Evolutionary conservation across 1,140 invertebrate species (phyloP).

Genomic region (Zaprionus nigranus): DNA sequence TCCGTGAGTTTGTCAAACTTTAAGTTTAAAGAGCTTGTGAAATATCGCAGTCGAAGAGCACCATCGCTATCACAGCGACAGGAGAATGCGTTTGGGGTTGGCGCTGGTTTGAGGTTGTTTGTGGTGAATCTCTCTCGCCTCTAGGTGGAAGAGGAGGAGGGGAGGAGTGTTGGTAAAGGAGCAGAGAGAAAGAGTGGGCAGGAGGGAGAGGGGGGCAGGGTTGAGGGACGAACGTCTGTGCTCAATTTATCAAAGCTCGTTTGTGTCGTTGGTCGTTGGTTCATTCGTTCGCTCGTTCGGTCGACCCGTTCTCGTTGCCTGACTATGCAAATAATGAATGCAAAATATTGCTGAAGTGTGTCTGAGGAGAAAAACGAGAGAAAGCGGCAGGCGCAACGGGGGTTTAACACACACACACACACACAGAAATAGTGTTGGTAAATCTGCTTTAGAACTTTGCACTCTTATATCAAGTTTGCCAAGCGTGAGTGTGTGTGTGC

Average conservation of each 20-base stretch:
- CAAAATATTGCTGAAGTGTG: slow-evolving; percentile 77
- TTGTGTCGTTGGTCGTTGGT: slow-evolving; percentile 61
- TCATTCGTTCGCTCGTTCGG: slow-evolving; percentile 39
- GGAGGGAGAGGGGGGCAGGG: not conserved
- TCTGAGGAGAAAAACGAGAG: slow-evolving; percentile 32
- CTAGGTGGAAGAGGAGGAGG: no score
- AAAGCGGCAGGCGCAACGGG: not conserved
- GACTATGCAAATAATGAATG: slow-evolving; percentile 77
- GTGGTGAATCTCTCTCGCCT: slow-evolving; percentile 9
- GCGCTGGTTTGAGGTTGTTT: slow-evolving; percentile 28
- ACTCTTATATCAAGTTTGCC: slow-evolving; percentile 33
- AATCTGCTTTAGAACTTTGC: slow-evolving; percentile 44
- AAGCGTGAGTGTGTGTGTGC: not conserved
- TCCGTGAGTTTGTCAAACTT: not conserved
- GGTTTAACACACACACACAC: not conserved
- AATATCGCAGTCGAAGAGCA: not conserved
- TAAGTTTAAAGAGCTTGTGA: not conserved
- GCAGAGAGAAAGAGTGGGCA: not conserved
- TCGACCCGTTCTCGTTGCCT: slow-evolving; percentile 29
- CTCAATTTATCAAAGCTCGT: slow-evolving; percentile 80
- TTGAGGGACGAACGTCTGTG: slow-evolving; percentile 39
- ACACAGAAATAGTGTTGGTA: slow-evolving; percentile 20
- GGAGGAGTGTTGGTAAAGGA: not conserved
- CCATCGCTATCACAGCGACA: slow-evolving; percentile 14
- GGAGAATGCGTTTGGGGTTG: slow-evolving; percentile 16